Conservation (phyloP, 2,888 invertebrate genomes). For the Gandaritis pyraliata region DNA sequence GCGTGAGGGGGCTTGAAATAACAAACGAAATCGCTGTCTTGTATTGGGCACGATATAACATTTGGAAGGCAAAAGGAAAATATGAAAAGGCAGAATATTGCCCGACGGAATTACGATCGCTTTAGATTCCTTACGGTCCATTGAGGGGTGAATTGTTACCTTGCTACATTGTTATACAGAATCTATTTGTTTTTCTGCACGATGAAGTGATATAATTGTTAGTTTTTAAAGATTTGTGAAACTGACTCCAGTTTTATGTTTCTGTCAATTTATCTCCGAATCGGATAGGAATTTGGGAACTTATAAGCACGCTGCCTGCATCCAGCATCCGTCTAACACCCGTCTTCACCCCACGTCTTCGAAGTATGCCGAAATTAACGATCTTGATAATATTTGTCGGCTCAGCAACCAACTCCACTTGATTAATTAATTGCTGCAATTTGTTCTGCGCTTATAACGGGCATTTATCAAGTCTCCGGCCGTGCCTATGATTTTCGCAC, state of each 20-base stretch:
- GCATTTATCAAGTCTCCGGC: constrained; percentile 79
- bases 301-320: constrained; percentile 49
- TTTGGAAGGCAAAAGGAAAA: constrained; percentile 78
- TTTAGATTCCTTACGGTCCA: constrained; percentile 80
- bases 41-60: constrained; percentile 77
- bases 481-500: constrained; percentile 76
- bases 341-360: constrained; percentile 47
- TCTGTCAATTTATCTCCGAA: too few species aligned
- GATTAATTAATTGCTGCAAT: constrained; percentile 81
- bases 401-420: constrained; percentile 73
- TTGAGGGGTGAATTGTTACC: constrained; percentile 81
- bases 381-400: constrained; percentile 83
- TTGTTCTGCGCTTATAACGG: constrained; percentile 81
- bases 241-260: background rate
- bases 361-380: constrained; percentile 80
- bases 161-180: constrained; percentile 78
- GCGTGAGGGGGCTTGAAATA: constrained; percentile 76
- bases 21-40: constrained; percentile 80
- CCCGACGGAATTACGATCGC: constrained; percentile 82
- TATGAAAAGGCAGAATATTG: constrained; percentile 82
- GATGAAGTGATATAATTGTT: constrained; percentile 64
- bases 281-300: too few species aligned
- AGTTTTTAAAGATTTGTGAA: constrained; percentile 47
- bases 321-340: constrained; percentile 64
- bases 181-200: constrained; percentile 76